Evolutionary conservation across 2,797 vertebrate genomes (phyloP), one percentile per base, ranked within the genome.

Genomic region (Lophius americanus): DNA sequence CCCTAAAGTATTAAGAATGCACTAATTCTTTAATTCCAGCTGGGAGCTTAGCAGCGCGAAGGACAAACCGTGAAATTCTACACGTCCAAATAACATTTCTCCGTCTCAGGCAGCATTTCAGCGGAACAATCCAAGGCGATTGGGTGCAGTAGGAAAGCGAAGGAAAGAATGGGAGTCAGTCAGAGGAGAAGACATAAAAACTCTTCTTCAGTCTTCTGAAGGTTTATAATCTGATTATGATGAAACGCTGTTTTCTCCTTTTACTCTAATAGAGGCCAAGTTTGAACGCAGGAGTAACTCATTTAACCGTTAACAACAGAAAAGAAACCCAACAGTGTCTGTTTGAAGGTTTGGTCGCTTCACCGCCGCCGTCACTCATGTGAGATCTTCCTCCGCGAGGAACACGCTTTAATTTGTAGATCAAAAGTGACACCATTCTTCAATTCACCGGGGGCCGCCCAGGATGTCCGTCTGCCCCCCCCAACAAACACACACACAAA

Each of bases 351-450:
- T 8, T 11, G 52, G 7, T 65, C 38, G 50, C 46, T 60, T 48
- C 42, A 66, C 68, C 57, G 52, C 66, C 47, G 33, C 53, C n/a
- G 64, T 79, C 70, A 13, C 75, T 88, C 82, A 79, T 79, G 53
- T 75, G 50, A 75, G 65, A 67, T 58, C 67, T 38, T 68, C 77
- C 76, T 73, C 63, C 38, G 48, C 1, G 9, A 78, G 54, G 46
- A 70, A 63, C 72, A 11, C 14, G 77, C 78, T 90, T 89, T 90
- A 85, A 91, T 91, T 90, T 87, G 85, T 79, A 92, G 92, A 89
- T 92, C 82, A 85, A 81, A 83, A 84, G 91, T 91, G 91, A 88
- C 78, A 82, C 76, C 64, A 78, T 80, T 82, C 78, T 83, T 88
- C 76, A 64, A 79, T 85, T 90, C 74, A 79, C 86, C 73, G 75